Evolutionary conservation across 2,888 invertebrate species (phyloP).

Genomic region (Erebia ligea): DNA sequence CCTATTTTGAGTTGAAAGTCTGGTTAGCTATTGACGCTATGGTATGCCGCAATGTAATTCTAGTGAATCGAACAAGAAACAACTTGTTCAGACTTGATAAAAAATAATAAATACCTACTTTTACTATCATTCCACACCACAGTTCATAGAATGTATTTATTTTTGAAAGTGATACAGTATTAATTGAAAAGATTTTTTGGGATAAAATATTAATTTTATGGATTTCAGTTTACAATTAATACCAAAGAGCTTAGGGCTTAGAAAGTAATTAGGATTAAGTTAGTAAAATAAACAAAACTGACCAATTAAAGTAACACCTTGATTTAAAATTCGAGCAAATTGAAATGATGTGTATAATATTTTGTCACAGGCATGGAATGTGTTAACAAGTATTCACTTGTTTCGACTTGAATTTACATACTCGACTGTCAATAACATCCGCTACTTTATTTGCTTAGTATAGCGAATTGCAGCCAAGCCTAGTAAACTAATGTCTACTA

Average conservation of each 20-base stretch:
- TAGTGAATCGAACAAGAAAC: slow-evolving; percentile 5
- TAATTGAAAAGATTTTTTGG: neutral
- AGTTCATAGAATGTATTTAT: neutral
- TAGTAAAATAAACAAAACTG: neutral
- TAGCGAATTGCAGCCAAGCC: neutral
- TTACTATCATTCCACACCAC: neutral
- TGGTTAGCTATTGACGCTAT: slow-evolving; percentile 8
- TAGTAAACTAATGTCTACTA: neutral
- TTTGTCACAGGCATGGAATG: neutral
- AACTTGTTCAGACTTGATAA: slow-evolving; percentile 9
- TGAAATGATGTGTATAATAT: neutral
- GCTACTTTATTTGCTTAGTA: slow-evolving; percentile 4
- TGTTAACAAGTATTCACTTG: neutral
- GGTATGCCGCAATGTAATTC: neutral
- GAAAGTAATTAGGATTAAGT: too few relatives aligned
- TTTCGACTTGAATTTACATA: slow-evolving; percentile 6
- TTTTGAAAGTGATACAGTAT: neutral
- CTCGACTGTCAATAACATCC: slow-evolving; percentile 11
- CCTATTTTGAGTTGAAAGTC: slow-evolving; percentile 1
- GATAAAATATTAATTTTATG: too few relatives aligned
- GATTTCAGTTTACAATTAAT: too few relatives aligned
- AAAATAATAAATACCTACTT: neutral
- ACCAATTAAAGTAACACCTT: neutral
- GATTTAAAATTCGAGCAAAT: neutral
- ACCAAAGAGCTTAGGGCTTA: too few relatives aligned